phyloP scores from a whole-genome alignment of 1,140 invertebrate genomes.

The Caenorhabditis latens region DNA sequence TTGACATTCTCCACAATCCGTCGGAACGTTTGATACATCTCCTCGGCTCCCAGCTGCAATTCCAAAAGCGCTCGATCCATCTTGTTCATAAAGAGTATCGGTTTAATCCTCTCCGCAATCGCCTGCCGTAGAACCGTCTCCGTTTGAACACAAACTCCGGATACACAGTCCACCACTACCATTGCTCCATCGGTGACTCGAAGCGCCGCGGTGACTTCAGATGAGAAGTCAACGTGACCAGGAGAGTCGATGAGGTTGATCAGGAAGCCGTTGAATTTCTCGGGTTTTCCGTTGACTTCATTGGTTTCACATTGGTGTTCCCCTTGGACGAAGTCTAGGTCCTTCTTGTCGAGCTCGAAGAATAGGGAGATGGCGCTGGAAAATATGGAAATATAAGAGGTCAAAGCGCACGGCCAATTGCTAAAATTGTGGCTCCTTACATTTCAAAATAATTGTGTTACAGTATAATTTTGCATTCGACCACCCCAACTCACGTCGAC shows the following conservation, averaged over 20 bases:
- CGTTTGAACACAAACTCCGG: constrained; percentile 98
- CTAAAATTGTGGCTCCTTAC: too few species aligned
- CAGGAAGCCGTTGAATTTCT: constrained; percentile 90
- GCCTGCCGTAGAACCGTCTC: constrained; percentile 98
- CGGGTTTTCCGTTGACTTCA: constrained; percentile 84
- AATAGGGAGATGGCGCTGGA: constrained; percentile 95
- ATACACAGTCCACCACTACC: constrained; percentile 98
- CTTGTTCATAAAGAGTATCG: constrained; percentile 99
- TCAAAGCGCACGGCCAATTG: neutral
- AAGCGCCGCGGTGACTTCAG: constrained; percentile 97
- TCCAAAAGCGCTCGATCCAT: constrained; percentile 96
- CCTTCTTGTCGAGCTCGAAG: constrained; percentile 93
- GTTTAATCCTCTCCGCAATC: constrained; percentile 97
- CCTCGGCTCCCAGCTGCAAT: constrained; percentile 93
- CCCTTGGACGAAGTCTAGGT: constrained; percentile 81
- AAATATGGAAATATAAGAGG: neutral
- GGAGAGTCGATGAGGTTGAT: constrained; percentile 99
- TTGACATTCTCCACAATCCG: constrained; percentile 99
- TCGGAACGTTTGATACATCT: constrained; percentile 99
- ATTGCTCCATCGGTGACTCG: constrained; percentile 98
- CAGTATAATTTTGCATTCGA: constrained; percentile 28
- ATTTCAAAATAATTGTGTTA: too few species aligned
- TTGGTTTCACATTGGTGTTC: constrained; percentile 79
- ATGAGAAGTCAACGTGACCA: constrained; percentile 99
- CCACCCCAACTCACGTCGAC: constrained; percentile 87